phyloP scores from a whole-genome alignment of 2,113 vertebrate genomes.

The Thomomys bottae region DNA sequence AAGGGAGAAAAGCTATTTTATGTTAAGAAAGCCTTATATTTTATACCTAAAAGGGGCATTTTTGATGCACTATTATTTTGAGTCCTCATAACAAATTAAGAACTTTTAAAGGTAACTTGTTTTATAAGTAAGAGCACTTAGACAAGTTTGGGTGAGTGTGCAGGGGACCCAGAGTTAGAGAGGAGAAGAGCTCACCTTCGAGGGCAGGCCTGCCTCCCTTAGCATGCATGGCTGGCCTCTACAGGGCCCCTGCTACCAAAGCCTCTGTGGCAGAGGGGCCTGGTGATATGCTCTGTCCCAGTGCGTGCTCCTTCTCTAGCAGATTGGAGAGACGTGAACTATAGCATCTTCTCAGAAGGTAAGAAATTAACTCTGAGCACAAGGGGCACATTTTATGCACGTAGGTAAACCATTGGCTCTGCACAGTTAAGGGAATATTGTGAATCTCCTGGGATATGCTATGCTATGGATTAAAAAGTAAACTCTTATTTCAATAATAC shows the following conservation, averaged over 20 bases:
- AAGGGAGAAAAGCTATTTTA: background rate
- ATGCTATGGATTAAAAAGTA: background rate
- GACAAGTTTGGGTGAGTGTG: background rate
- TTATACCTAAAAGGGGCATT: background rate
- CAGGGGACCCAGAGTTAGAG: background rate
- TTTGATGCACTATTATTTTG: no score
- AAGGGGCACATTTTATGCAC: background rate
- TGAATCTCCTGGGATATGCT: background rate
- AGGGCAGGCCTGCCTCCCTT: fast-evolving
- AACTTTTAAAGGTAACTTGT: background rate
- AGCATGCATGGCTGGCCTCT: fast-evolving
- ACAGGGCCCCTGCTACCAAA: fast-evolving
- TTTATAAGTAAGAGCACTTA: background rate
- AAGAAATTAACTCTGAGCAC: background rate
- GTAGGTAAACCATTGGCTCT: background rate
- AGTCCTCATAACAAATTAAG: background rate
- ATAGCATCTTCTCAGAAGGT: background rate
- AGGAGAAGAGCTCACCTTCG: background rate
- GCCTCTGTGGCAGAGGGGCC: background rate
- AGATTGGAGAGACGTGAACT: no score
- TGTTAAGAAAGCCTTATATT: fast-evolving
- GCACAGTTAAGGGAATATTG: no score
- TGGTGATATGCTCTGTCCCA: fast-evolving
- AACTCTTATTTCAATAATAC: background rate
- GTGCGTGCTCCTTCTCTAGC: fast-evolving